These are phyloP conservation scores for Heteronetta atricapilla DNA, from an alignment of 2,113 vertebrate species.

Conservation along the genomic window DNA sequence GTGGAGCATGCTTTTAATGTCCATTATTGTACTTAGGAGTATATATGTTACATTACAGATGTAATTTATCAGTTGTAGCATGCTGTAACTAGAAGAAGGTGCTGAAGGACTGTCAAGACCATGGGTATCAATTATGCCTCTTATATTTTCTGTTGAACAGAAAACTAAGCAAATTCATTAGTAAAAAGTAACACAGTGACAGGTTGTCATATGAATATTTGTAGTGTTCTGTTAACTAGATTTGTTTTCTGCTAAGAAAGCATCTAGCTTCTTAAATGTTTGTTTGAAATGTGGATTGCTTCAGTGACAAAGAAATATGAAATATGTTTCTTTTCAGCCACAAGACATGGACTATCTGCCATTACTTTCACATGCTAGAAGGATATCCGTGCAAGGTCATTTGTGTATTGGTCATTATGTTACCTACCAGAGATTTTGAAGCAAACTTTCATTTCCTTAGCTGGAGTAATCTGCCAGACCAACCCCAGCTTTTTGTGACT, in stretches of 20 bases:
- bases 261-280: neutral
- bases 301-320: neutral
- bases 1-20: constrained; percentile 36
- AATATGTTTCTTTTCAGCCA: neutral
- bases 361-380: neutral
- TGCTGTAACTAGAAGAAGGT: neutral
- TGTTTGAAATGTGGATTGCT: neutral
- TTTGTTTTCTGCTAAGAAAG: neutral
- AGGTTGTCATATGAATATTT: neutral
- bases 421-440: neutral
- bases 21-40: constrained; percentile 30
- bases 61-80: constrained; percentile 5
- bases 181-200: neutral
- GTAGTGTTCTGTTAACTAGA: neutral
- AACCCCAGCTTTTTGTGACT: neutral
- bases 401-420: neutral
- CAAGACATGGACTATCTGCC: neutral
- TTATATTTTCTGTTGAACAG: neutral
- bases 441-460: neutral
- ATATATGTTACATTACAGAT: neutral
- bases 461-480: neutral
- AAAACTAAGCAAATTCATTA: neutral
- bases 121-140: neutral
- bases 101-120: neutral
- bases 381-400: neutral